Conservation (phyloP, 2,888 invertebrate species). For the Caenorhabditis imperialis region DNA sequence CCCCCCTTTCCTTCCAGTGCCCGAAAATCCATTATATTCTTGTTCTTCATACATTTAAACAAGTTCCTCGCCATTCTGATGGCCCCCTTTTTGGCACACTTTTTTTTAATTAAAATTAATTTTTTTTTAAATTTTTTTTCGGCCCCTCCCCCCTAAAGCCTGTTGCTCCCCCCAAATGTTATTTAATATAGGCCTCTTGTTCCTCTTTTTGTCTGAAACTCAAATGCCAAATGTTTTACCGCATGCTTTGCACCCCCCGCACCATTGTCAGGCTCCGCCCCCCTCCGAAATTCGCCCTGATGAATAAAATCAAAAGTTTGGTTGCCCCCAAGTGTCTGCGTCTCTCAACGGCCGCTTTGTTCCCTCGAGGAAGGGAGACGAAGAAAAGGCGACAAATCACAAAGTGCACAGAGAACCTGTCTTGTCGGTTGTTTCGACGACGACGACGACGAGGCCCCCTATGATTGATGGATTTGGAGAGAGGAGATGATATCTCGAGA, state of each 20-base stretch:
- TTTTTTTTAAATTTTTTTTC: not conserved
- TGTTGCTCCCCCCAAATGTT: not conserved
- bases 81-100: slow-evolving; percentile 16
- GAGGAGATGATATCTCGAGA: too few species aligned
- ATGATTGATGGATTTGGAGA: too few species aligned
- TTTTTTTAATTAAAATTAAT: not conserved
- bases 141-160: not conserved
- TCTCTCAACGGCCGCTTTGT: slow-evolving; percentile 19
- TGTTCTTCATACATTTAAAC: slow-evolving; percentile 46
- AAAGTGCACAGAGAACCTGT: slow-evolving; percentile 15
- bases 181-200: slow-evolving; percentile 4
- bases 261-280: too few species aligned
- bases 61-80: slow-evolving; percentile 52
- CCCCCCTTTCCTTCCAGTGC: not conserved
- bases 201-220: too few species aligned
- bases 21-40: slow-evolving; percentile 20
- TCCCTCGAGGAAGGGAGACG: slow-evolving; percentile 6
- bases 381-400: slow-evolving; percentile 13
- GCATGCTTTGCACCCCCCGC: slow-evolving; percentile 38
- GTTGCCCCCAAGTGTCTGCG: too few species aligned
- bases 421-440: too few species aligned
- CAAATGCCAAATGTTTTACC: slow-evolving; percentile 44
- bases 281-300: too few species aligned
- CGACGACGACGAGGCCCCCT: not conserved
- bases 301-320: too few species aligned